Percentiles rank a stretch among this genome's conserved stretches.
phyloP scores from a whole-genome alignment of 2,113 vertebrate species.

The Prochilodus magdalenae region DNA sequence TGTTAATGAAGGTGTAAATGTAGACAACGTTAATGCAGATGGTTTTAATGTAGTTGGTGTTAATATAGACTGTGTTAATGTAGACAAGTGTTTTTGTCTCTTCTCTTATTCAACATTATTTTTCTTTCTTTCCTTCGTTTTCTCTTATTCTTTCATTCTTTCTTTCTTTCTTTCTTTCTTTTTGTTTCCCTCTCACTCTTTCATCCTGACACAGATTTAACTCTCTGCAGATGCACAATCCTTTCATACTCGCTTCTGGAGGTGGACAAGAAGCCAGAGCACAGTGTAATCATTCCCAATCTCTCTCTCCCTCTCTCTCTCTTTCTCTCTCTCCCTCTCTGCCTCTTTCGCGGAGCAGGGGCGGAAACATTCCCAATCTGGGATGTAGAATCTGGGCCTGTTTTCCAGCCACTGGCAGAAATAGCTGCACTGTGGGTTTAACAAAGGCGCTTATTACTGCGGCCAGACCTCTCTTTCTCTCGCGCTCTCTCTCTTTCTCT shows the following conservation, averaged over 20 bases:
- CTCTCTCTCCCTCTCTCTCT: background rate
- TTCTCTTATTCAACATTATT: no score
- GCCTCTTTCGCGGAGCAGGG: constrained; percentile 39
- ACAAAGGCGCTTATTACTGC: constrained; percentile 76
- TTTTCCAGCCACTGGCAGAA: constrained; percentile 76
- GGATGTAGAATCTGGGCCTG: constrained; percentile 75
- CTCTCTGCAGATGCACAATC: background rate
- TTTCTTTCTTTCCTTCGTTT: background rate
- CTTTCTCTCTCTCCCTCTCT: no score
- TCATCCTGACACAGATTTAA: background rate
- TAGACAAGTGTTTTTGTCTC: no score
- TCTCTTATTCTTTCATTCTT: background rate
- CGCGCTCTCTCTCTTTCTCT: constrained; percentile 52
- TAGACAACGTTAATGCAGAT: no score
- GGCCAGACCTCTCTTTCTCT: constrained; percentile 57
- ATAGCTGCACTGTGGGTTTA: constrained; percentile 78
- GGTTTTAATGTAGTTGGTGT: no score
- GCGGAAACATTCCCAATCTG: constrained; percentile 71
- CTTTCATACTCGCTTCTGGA: constrained; percentile 17
- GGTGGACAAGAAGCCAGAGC: background rate
- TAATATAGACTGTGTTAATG: no score
- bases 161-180: background rate
- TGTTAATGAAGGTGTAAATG: no score
- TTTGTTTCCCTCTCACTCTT: background rate
- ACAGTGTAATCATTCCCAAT: background rate